Evolutionary conservation across 2,113 vertebrate species (phyloP), one percentile per base, ranked within the genome.

Genomic region (Tringa solitaria): DNA sequence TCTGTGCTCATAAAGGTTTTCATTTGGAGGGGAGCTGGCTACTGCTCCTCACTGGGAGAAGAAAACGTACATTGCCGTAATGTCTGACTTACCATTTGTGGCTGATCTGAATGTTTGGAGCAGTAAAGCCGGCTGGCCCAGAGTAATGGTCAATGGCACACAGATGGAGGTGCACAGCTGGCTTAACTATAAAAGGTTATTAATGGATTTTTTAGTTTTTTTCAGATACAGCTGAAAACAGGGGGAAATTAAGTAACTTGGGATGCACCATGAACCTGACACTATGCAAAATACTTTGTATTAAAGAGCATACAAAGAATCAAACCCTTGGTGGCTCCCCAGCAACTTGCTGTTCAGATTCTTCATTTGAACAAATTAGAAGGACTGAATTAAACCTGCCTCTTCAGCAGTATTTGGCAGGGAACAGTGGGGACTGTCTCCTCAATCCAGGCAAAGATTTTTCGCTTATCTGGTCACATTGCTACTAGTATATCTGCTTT

Each of bases 1-100:
- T 92, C 82, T 53, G 82, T 79, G 89, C 89, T 94, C 86, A 89
- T 54, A 95, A 95, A 92, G 92, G 65, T 78, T 96, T 93, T 91
- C 68, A 78, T 84, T 81, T 82, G 95, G 89, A 93, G 17, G 50
- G 61, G 65, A 93, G 89, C 87, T 92, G 91, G 86, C 96, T 93
- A 86, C 94, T 69, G 85, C 94, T 94, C 45, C 53, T 88, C 78
- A 50, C 69, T 91, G 91, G 59, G 90, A 91, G 89, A 87, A 63
- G 87, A 79, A 95, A 93, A 76, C 0, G 0, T 48, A 50, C 89
- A 23, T 37, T 94, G 82, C 91, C 79, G 60, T 76, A 45, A 82
- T 21, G 46, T 41, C 69, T 95, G 85, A 89, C 89, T 95, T 82
- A 92, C 60, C 70, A 60, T 59, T 88, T 70, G 61, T 85, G 75